These are phyloP conservation scores for Phymorhynchus buccinoides DNA, from an alignment of 1,140 invertebrate species.

Conservation along the genomic window DNA sequence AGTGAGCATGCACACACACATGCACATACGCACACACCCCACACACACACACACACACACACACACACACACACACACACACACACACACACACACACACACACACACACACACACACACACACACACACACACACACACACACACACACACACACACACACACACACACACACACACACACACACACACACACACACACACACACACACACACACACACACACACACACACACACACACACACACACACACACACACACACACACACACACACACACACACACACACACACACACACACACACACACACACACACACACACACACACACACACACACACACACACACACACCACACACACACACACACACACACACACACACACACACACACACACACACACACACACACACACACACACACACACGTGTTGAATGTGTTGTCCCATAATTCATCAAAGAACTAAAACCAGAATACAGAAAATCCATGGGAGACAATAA, in stretches of 20 bases:
- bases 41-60: too few relatives aligned
- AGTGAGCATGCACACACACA: too few relatives aligned
- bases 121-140: constrained; percentile 22
- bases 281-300: background rate
- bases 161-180: background rate
- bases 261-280: background rate
- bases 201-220: background rate
- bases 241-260: background rate
- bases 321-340: background rate
- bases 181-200: background rate
- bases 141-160: background rate
- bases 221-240: background rate
- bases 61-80: too few relatives aligned
- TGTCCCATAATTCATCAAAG: too few relatives aligned
- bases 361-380: constrained; percentile 18
- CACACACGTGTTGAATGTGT: background rate
- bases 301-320: background rate
- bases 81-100: too few relatives aligned
- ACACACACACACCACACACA: constrained; percentile 18
- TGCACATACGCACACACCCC: too few relatives aligned
- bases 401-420: constrained; percentile 5
- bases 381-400: constrained; percentile 21
- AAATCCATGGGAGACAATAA: too few relatives aligned
- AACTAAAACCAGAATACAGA: too few relatives aligned
- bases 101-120: constrained; percentile 21